Conservation (phyloP, 2,888 invertebrate genomes). For the Drosophila nigritarsus region DNA sequence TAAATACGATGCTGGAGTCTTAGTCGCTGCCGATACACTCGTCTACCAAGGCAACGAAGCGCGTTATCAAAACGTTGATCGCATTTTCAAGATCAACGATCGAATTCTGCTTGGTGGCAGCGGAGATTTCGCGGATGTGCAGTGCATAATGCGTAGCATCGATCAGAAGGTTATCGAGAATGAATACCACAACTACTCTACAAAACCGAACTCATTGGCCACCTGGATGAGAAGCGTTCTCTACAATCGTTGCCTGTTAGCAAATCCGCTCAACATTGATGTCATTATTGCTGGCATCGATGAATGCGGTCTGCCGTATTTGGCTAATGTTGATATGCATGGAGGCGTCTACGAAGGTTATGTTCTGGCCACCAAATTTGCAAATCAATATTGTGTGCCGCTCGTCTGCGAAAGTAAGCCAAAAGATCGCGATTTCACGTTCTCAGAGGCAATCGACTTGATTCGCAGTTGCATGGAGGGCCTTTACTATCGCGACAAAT, state of each 20-base stretch:
- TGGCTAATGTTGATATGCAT: not conserved
- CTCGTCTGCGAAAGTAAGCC: constrained; percentile 1
- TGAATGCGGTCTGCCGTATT: not conserved
- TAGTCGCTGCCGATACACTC: constrained; percentile 2
- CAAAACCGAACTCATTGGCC: not conserved
- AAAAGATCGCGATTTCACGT: not conserved
- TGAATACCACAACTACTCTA: not conserved
- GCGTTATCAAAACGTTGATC: not conserved
- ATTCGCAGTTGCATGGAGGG: not conserved
- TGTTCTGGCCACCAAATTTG: constrained; percentile 2
- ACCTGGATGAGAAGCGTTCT: not conserved
- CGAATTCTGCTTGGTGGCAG: not conserved
- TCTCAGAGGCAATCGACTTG: not conserved
- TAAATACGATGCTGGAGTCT: constrained; percentile 6
- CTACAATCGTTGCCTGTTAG: not conserved
- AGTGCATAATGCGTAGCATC: not conserved
- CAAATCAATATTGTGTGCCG: not conserved
- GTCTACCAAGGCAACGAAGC: fast-evolving
- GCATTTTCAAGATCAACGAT: constrained; percentile 2
- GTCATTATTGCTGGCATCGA: constrained; percentile 2
- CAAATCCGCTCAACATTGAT: not conserved
- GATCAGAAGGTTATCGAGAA: not conserved
- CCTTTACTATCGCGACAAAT: constrained; percentile 2
- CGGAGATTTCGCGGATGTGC: not conserved
- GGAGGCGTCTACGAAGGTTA: not conserved